These are phyloP conservation scores for Zapornia atra DNA, from an alignment of 2,113 vertebrate genomes.

Conservation along the genomic window DNA sequence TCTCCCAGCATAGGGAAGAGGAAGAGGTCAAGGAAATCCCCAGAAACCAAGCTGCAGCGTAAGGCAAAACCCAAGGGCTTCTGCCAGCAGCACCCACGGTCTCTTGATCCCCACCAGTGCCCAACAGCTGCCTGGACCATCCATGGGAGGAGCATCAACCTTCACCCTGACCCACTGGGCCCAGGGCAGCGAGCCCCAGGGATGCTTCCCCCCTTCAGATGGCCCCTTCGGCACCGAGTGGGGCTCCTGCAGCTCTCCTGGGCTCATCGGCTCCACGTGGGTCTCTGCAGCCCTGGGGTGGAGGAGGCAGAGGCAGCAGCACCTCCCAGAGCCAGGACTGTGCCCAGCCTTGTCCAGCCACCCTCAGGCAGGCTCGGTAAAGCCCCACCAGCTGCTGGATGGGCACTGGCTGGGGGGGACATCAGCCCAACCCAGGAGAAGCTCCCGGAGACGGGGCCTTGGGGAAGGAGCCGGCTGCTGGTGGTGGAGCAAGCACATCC, in stretches of 20 bases:
- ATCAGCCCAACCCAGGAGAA: fast-evolving
- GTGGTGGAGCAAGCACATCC: fast-evolving
- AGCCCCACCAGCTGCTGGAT: neutral
- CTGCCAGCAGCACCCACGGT: fast-evolving
- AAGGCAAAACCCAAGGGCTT: neutral
- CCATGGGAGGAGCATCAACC: neutral
- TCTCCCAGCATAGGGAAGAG: fast-evolving
- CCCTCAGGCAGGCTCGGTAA: neutral
- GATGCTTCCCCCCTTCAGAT: neutral
- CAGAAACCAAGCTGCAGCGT: neutral
- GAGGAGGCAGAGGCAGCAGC: neutral
- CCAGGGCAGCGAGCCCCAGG: neutral
- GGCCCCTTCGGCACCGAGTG: fast-evolving
- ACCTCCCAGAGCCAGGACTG: fast-evolving
- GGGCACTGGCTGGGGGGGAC: neutral
- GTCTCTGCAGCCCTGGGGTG: neutral
- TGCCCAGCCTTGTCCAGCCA: too few relatives aligned
- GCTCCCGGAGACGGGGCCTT: fast-evolving
- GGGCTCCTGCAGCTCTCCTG: neutral
- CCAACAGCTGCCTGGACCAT: fast-evolving
- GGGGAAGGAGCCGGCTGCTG: neutral
- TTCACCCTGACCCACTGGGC: neutral
- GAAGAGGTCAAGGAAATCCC: neutral
- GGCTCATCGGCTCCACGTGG: neutral
- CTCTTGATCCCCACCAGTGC: neutral